phyloP scores from a whole-genome alignment of 1,140 invertebrate genomes.

The Drosophila mauritiana region DNA sequence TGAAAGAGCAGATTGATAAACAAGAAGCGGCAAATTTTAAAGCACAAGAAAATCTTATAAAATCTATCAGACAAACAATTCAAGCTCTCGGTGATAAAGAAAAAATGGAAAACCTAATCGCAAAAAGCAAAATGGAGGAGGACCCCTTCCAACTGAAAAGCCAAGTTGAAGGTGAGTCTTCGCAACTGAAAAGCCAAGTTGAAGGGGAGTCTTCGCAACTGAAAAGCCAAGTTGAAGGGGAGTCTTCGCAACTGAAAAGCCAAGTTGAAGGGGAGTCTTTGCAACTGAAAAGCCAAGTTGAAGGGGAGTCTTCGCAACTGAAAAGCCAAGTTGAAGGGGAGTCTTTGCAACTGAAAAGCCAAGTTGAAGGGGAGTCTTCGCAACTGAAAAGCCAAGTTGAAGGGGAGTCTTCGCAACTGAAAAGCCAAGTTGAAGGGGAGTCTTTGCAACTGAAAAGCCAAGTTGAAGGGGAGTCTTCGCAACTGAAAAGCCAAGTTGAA shows the following conservation, averaged over 20 bases:
- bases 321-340: no score
- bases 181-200: no score
- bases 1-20: neutral
- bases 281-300: neutral
- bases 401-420: no score
- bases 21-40: neutral
- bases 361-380: no score
- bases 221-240: neutral
- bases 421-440: no score
- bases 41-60: slow-evolving; percentile 17
- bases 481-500: neutral
- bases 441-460: neutral
- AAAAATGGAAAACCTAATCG: slow-evolving; percentile 12
- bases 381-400: no score
- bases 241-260: no score
- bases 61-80: slow-evolving; percentile 23
- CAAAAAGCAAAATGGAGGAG: neutral
- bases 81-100: slow-evolving; percentile 2
- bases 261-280: no score
- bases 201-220: no score
- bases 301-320: no score
- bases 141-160: neutral
- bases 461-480: neutral
- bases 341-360: no score
- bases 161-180: neutral